Percentiles rank a stretch among this genome's conserved stretches.
Evolutionary conservation across 2,888 invertebrate genomes (phyloP).

Genomic region (Diaprepes abbreviatus): DNA sequence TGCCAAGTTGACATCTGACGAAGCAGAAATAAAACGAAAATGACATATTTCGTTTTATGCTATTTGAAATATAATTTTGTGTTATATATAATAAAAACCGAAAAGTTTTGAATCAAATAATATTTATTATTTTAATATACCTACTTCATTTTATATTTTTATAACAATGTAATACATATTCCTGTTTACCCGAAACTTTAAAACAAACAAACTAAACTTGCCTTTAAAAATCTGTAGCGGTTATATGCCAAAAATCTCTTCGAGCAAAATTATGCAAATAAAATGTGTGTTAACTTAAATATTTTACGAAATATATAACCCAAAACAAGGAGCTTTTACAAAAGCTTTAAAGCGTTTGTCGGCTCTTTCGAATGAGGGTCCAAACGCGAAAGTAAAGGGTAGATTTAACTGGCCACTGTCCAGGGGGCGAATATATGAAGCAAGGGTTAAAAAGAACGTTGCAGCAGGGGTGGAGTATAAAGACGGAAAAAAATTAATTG

Average conservation of each 20-base stretch:
- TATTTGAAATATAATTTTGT: too few species aligned
- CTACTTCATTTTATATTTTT: too few species aligned
- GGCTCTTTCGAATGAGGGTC: conserved; percentile 56
- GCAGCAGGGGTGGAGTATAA: conserved; percentile 46
- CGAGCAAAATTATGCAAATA: conserved; percentile 30
- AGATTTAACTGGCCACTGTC: conserved; percentile 63
- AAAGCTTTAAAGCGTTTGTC: conserved; percentile 51
- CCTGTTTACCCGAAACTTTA: too few species aligned
- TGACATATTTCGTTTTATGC: too few species aligned
- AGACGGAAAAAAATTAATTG: too few species aligned
- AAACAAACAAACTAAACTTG: not conserved
- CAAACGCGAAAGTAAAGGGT: conserved; percentile 52
- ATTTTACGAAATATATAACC: conserved; percentile 39
- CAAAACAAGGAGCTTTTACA: conserved; percentile 43
- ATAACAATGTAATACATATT: too few species aligned
- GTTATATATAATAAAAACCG: too few species aligned
- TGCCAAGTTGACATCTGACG: too few species aligned
- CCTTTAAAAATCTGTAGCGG: not conserved
- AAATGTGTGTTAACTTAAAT: conserved; percentile 35
- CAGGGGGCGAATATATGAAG: conserved; percentile 66
- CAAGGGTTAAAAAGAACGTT: conserved; percentile 64
- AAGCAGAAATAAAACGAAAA: too few species aligned
- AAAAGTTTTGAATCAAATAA: too few species aligned
- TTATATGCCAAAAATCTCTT: not conserved
- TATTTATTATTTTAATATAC: too few species aligned